Base-by-base conservation (phyloP, 2,888 invertebrate species). In the Griposia aprilina region DNA sequence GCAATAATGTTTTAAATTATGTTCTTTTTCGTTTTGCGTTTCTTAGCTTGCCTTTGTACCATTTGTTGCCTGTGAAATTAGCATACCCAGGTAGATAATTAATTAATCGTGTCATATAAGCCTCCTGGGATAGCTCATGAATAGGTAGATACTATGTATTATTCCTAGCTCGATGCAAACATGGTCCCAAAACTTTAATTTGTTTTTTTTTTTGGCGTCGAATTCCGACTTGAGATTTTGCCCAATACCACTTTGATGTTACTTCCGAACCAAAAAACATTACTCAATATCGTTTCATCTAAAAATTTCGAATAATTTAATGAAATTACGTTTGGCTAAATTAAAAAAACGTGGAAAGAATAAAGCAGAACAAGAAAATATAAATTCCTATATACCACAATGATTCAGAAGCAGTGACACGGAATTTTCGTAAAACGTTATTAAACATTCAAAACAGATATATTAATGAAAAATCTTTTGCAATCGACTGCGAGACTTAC, bases 391-490 rank as follows among this genome's bases (percentile, higher is more conserved):
- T 69, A 5, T n/a, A 45, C 26, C 60, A 62, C 65, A 67, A 23
- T 13, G 11, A 68, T 82, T 72, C 57, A 15, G 23, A 76, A 13
- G 17, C 62, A 65, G 30, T 55, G 55, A 63, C 45, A 76, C 36
- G 50, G 45, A 70, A 72, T 52, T 52, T 59, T 73, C 20, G 36
- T 41, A 52, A 81, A 45, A 81, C 8, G 62, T 66, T 71, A 72
- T 59, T 76, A 71, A 59, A 75, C 48, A 71, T 62, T 69, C 69
- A 72, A 70, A 59, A 60, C 26, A 70, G 59, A 50, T 63, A 62
- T 36, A 2, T 30, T 81, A 73, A 77, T 63, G 68, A 79, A 73
- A 81, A 87, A 63, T 79, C 65, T 76, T 81, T 76, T 67, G 67
- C 67, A 71, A 73, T 81, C 55, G 41, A 71, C 62, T 68, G 55